phyloP scores from a whole-genome alignment of 2,797 vertebrate species.

The Balearica regulorum region DNA sequence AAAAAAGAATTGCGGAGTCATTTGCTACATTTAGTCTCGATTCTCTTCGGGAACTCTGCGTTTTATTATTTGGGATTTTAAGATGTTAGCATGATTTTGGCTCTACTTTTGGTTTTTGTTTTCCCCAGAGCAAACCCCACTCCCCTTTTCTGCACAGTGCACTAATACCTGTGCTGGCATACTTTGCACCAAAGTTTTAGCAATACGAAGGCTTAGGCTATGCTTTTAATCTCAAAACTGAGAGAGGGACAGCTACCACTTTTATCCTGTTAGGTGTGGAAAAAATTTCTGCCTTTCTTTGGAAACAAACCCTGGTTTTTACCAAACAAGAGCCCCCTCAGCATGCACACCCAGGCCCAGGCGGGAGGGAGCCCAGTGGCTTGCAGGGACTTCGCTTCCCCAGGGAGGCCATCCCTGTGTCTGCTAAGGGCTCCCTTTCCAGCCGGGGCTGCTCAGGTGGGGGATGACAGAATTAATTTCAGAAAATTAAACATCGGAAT shows the following conservation, averaged over 20 bases:
- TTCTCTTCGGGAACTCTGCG: background rate
- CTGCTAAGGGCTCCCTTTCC: background rate
- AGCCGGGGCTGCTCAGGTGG: background rate
- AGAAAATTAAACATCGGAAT: background rate
- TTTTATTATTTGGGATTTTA: background rate
- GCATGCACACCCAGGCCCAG: background rate
- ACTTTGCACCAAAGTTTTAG: background rate
- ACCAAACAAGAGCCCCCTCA: background rate
- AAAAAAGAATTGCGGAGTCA: background rate
- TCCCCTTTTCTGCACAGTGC: background rate
- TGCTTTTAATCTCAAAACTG: background rate
- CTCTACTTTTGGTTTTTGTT: background rate
- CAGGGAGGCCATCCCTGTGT: background rate
- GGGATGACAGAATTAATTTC: background rate
- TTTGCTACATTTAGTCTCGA: background rate
- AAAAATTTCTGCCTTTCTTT: background rate
- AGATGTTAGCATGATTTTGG: background rate
- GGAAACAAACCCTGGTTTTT: background rate
- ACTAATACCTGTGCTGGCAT: background rate
- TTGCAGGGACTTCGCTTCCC: background rate
- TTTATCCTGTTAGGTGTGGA: background rate
- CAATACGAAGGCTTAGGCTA: accelerated
- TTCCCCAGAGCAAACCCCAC: background rate
- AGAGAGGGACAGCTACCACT: background rate
- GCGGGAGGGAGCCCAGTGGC: accelerated